Evolutionary conservation across 2,888 invertebrate species (phyloP).

Genomic region (Ochropleura plecta): DNA sequence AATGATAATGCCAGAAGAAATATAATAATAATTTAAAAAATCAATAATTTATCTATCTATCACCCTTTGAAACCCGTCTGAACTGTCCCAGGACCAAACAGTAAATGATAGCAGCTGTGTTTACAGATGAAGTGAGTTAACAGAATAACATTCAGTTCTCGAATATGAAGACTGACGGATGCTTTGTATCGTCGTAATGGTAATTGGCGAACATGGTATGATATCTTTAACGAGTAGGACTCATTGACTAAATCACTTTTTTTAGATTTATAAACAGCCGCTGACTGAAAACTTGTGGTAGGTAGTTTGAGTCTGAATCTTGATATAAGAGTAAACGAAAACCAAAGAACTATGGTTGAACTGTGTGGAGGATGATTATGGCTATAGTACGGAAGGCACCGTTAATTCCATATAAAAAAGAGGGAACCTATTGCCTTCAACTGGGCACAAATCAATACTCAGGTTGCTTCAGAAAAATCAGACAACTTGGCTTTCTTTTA

Average conservation of each 20-base stretch:
- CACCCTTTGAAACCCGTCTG: constrained; percentile 15
- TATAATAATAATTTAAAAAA: not conserved
- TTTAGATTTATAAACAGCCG: not conserved
- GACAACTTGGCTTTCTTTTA: too few species aligned
- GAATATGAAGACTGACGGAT: constrained; percentile 42
- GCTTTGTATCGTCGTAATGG: constrained; percentile 14
- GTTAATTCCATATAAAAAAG: too few species aligned
- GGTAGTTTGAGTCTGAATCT: too few species aligned
- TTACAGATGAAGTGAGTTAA: constrained; percentile 18
- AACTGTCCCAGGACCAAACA: constrained; percentile 7
- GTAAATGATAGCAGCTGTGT: constrained; percentile 12
- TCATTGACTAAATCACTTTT: not conserved
- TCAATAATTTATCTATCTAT: not conserved
- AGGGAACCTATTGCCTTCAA: too few species aligned
- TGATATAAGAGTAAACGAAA: too few species aligned
- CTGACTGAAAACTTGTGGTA: too few species aligned
- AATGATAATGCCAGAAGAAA: not conserved
- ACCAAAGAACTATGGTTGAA: too few species aligned
- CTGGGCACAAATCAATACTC: too few species aligned
- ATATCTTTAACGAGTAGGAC: too few species aligned
- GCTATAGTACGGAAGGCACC: too few species aligned
- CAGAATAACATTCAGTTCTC: constrained; percentile 29
- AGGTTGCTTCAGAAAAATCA: too few species aligned
- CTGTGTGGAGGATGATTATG: too few species aligned
- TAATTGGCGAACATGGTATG: constrained; percentile 29